phyloP scores from a whole-genome alignment of 92 coral and sea anemone genomes.

The Ricordea florida region DNA sequence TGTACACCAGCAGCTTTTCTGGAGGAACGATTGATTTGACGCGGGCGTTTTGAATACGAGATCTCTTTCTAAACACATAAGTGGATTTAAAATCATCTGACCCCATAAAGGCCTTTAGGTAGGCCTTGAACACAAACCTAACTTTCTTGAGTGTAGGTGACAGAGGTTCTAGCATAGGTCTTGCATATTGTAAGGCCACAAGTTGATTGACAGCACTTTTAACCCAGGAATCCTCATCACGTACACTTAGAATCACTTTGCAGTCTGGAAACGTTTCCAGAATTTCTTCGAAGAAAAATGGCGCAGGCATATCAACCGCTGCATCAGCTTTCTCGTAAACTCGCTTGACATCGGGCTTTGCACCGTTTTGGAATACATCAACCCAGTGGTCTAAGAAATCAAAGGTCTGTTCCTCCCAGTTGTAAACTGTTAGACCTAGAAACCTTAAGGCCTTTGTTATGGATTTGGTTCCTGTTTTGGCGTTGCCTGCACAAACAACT shows the following conservation, averaged over 20 bases:
- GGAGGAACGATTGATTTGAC: conserved; percentile 47
- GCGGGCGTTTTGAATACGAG: conserved; percentile 41
- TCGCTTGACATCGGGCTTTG: neutral
- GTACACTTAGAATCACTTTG: neutral
- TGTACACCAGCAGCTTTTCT: conserved; percentile 49
- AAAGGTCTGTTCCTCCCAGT: neutral
- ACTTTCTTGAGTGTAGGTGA: conserved; percentile 7
- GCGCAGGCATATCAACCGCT: neutral
- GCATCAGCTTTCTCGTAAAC: neutral
- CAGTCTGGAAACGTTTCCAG: neutral
- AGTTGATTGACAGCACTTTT: too few relatives aligned
- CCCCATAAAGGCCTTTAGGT: neutral
- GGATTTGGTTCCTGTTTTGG: neutral
- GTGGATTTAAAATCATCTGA: conserved; percentile 1
- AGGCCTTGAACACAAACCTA: neutral
- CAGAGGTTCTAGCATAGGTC: too few relatives aligned
- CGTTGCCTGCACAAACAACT: neutral
- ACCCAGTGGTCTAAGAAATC: neutral
- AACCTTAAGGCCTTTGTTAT: neutral
- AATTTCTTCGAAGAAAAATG: neutral
- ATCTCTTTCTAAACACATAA: conserved; percentile 35
- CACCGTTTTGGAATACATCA: neutral
- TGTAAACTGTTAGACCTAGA: too few relatives aligned
- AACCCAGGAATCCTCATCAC: too few relatives aligned
- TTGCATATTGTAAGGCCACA: too few relatives aligned